phyloP scores from a whole-genome alignment of 1,140 invertebrate species.

The Cylas formicarius region DNA sequence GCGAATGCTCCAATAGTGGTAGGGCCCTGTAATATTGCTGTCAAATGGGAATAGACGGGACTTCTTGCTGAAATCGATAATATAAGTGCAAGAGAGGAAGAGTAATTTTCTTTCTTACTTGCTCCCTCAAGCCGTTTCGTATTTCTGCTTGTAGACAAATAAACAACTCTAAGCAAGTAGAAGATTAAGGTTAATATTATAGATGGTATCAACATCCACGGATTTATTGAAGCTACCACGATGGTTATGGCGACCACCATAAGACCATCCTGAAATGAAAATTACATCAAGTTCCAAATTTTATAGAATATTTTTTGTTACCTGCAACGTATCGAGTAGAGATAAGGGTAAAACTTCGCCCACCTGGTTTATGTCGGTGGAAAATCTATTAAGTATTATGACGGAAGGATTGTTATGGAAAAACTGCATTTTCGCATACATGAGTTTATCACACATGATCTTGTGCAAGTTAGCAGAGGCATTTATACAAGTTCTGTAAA shows the following conservation, averaged over 20 bases:
- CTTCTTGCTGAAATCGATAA: conserved; percentile 51
- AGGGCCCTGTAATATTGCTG: conserved; percentile 68
- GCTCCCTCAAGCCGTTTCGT: conserved; percentile 77
- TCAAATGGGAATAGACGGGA: conserved; percentile 79
- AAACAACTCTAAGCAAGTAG: conserved; percentile 60
- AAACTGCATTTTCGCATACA: conserved; percentile 76
- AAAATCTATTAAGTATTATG: conserved; percentile 68
- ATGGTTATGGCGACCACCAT: conserved; percentile 13
- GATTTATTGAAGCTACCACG: conserved; percentile 49
- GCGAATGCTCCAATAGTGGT: conserved; percentile 71
- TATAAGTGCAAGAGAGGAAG: neutral
- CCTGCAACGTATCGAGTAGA: conserved; percentile 39
- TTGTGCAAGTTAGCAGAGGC: conserved; percentile 61
- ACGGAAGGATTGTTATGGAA: conserved; percentile 80
- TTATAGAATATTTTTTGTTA: conserved; percentile 11
- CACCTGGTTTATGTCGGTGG: conserved; percentile 68
- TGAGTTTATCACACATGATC: conserved; percentile 73
- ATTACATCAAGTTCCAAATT: conserved; percentile 44
- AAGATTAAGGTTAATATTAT: conserved; percentile 55
- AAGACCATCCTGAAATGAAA: conserved; percentile 16
- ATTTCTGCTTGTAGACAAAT: conserved; percentile 69
- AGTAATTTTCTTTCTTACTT: conserved; percentile 48
- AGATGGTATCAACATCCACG: conserved; percentile 65
- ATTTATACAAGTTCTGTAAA: conserved; percentile 66
- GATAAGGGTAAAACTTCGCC: conserved; percentile 73